A percentile compares a stretch with the other conserved stretches of the same genome.
Conservation (phyloP, 2,888 invertebrate species). For the Portevinia maculata region DNA sequence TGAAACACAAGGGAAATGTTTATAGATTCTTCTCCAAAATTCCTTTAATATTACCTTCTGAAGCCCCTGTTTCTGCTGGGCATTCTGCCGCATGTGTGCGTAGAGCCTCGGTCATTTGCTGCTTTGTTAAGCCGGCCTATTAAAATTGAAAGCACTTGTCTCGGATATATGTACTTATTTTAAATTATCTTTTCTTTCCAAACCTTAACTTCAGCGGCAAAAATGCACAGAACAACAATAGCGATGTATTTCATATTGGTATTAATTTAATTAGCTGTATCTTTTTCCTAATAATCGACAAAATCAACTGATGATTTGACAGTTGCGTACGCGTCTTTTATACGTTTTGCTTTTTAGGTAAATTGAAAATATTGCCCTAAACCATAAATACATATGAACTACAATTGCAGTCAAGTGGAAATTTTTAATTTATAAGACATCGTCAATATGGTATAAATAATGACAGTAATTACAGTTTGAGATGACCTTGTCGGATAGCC, state of each 20-base stretch:
- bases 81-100: not conserved
- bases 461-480: no score
- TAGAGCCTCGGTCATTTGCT: not conserved
- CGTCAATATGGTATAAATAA: no score
- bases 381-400: not conserved
- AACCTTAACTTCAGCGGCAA: conserved; percentile 2
- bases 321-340: not conserved
- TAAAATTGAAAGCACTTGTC: not conserved
- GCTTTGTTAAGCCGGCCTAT: not conserved
- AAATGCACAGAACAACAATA: not conserved
- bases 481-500: no score
- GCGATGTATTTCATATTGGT: not conserved
- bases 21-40: not conserved
- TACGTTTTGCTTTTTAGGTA: not conserved
- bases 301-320: not conserved
- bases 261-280: not conserved
- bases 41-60: conserved; percentile 1
- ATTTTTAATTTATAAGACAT: no score
- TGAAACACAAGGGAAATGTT: conserved; percentile 39
- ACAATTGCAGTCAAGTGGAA: not conserved
- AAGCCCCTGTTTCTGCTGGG: conserved; percentile 6
- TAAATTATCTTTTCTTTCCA: not conserved
- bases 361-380: not conserved
- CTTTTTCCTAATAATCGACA: not conserved
- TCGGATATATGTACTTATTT: not conserved